phyloP scores from a whole-genome alignment of 2,113 vertebrate genomes.

The Otis tarda region DNA sequence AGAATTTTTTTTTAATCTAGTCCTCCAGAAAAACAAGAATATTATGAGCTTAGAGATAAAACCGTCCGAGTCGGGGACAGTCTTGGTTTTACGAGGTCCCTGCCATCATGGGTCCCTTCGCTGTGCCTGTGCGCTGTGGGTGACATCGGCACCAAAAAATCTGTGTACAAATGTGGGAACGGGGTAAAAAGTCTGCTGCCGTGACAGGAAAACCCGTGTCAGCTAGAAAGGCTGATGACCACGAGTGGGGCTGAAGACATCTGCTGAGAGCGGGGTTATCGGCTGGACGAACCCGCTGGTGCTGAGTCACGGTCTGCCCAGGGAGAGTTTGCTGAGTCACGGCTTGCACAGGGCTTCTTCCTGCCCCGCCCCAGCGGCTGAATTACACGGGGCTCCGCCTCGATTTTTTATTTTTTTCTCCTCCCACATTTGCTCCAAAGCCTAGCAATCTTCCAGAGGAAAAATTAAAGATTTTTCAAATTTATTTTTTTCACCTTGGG shows the following conservation, averaged over 20 bases:
- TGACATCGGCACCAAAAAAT: neutral
- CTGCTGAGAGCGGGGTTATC: neutral
- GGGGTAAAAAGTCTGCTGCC: fast-evolving
- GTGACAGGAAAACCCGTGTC: neutral
- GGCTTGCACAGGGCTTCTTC: neutral
- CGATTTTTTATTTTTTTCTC: neutral
- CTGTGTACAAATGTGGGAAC: fast-evolving
- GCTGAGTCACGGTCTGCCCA: neutral
- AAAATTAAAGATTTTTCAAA: too few relatives aligned
- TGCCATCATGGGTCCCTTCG: neutral
- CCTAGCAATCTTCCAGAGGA: too few relatives aligned
- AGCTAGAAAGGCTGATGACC: neutral
- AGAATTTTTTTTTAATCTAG: neutral
- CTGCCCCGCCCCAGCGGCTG: neutral
- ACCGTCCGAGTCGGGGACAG: neutral
- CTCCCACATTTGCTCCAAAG: neutral
- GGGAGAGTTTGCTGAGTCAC: neutral
- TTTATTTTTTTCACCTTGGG: neutral
- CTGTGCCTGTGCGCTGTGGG: too few relatives aligned
- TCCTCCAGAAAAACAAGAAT: neutral
- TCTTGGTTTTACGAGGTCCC: neutral
- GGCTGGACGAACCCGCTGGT: neutral
- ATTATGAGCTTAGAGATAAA: neutral
- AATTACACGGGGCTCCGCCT: neutral
- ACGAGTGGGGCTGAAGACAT: neutral